Evolutionary conservation across 2,797 vertebrate species (phyloP).

Genomic region (Gymnothorax javanicus): DNA sequence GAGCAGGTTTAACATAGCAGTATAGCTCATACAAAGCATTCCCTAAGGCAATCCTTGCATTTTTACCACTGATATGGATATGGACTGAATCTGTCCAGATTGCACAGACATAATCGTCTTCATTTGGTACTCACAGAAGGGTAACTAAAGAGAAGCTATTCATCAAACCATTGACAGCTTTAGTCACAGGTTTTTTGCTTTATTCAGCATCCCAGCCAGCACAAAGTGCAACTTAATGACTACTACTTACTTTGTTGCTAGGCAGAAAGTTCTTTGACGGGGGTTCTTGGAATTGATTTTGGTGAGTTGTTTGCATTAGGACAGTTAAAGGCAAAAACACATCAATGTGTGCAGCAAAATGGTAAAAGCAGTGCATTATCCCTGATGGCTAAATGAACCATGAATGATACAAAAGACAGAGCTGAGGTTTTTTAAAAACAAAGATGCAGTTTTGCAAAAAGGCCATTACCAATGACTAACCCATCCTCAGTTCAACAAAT

Average conservation of each 20-base stretch:
- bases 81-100: constrained; percentile 17
- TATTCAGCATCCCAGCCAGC: constrained; percentile 50
- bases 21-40: not conserved
- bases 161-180: constrained; percentile 42
- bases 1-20: not conserved
- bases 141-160: constrained; percentile 43
- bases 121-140: constrained; percentile 39
- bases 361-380: constrained; percentile 38
- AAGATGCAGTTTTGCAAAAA: constrained; percentile 21
- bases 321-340: constrained; percentile 40
- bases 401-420: constrained; percentile 38
- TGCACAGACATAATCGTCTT: constrained; percentile 45
- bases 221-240: constrained; percentile 46
- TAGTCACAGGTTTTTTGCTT: constrained; percentile 46
- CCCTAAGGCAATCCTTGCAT: not conserved
- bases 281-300: not conserved
- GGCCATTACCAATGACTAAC: not conserved
- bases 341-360: constrained; percentile 35
- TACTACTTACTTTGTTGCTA: constrained; percentile 68
- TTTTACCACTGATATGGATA: not conserved
- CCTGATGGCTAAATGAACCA: constrained; percentile 28
- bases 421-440: not conserved
- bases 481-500: not conserved
- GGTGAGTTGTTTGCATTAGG: constrained; percentile 47
- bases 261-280: constrained; percentile 55